These are phyloP conservation scores for Xylocopa sonorina DNA, from an alignment of 1,140 invertebrate genomes.

Conservation along the genomic window DNA sequence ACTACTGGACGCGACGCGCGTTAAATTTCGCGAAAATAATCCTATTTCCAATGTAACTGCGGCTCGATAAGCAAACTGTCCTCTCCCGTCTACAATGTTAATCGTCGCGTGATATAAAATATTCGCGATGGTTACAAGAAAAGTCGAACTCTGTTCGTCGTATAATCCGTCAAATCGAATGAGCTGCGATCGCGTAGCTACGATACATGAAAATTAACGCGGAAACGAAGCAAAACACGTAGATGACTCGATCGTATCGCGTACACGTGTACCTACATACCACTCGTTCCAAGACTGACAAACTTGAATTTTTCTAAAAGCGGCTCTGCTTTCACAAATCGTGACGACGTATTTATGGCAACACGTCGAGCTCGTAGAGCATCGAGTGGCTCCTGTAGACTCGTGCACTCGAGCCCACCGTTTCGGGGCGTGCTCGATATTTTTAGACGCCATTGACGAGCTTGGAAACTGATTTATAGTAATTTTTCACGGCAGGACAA, in stretches of 20 bases:
- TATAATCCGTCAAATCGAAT: no score
- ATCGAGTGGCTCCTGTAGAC: neutral
- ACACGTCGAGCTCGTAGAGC: conserved; percentile 30
- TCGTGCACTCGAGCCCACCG: conserved; percentile 1
- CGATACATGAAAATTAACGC: conserved; percentile 12
- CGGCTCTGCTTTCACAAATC: conserved; percentile 58
- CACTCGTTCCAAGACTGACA: neutral
- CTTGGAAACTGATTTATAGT: conserved; percentile 62
- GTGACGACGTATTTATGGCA: conserved; percentile 60
- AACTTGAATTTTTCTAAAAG: conserved; percentile 27
- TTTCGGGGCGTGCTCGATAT: conserved; percentile 38
- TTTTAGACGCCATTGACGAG: conserved; percentile 65
- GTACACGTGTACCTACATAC: no score
- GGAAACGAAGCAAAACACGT: neutral
- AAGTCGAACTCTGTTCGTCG: conserved; percentile 32
- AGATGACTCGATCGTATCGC: no score
- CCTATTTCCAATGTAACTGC: neutral
- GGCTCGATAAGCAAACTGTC: no score
- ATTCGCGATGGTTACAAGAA: conserved; percentile 2
- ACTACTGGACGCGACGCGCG: neutral
- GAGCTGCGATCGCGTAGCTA: conserved; percentile 23
- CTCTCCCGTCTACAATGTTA: neutral
- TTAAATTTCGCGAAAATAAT: neutral
- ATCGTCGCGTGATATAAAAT: conserved; percentile 10
- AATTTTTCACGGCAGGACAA: conserved; percentile 44